These are phyloP conservation scores for Dendropsophus ebraccatus DNA, from an alignment of 2,113 vertebrate genomes.

Conservation along the genomic window DNA sequence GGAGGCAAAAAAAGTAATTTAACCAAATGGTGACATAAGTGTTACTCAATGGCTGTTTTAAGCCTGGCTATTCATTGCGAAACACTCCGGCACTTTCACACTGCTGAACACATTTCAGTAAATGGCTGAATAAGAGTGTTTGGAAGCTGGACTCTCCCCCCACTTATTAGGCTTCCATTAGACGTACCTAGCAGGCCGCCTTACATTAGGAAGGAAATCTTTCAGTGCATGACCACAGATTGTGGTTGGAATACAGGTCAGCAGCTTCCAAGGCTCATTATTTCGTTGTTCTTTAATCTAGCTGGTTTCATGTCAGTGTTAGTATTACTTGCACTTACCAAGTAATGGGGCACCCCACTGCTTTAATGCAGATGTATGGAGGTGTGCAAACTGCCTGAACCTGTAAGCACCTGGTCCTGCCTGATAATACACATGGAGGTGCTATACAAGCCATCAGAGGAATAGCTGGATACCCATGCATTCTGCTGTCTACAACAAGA, in stretches of 20 bases:
- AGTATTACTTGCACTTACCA: slow-evolving; percentile 34
- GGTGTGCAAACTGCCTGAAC: not conserved
- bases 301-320: not conserved
- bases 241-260: slow-evolving; percentile 29
- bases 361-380: slow-evolving; percentile 18
- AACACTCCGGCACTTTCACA: not conserved
- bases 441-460: too few relatives aligned
- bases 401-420: not conserved
- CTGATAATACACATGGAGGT: not conserved
- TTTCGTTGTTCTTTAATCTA: slow-evolving; percentile 4
- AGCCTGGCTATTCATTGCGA: not conserved
- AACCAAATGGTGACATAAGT: slow-evolving; percentile 2
- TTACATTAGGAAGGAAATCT: not conserved
- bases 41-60: slow-evolving; percentile 7
- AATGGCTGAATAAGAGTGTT: slow-evolving; percentile 7
- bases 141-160: not conserved
- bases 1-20: not conserved
- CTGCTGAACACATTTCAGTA: not conserved
- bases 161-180: slow-evolving; percentile 41
- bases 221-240: slow-evolving; percentile 10
- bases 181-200: not conserved
- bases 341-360: slow-evolving; percentile 8
- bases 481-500: not conserved
- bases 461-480: not conserved
- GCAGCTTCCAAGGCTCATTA: not conserved